Evolutionary conservation across 1,140 invertebrate genomes (phyloP), one percentile per base, ranked within the genome.

Genomic region (Aricia agestis): DNA sequence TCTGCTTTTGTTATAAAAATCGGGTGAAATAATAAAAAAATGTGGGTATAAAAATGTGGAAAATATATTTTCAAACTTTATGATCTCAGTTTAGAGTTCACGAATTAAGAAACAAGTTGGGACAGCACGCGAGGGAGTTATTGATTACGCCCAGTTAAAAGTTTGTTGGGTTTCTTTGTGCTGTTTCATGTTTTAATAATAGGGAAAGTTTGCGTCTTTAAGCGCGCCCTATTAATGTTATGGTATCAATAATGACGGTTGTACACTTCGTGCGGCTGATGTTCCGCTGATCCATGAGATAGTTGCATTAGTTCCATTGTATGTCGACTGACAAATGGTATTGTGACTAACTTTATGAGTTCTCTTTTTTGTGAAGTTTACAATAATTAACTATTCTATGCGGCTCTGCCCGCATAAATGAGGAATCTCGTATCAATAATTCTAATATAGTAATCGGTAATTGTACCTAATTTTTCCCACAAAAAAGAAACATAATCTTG

Each of bases 21-120:
- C 52, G 58, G 61, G 36, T 70, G 36, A 70, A 72, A 72, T 52
- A 13, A 52, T 52, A 52, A 52, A 72, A 74, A 76, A 73, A 75
- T 72, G n/a, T n/a, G n/a, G 67, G 72, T 70, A 25, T 15, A 63
- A 65, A 61, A 73, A 71, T 32, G 70, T 69, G 31, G 76, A 70
- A 74, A 74, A 76, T 72, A 76, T n/a, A n/a, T n/a, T 74, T 78
- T 73, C 73, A 74, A 76, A 70, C 77, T 79, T 79, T 74, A 79
- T 77, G 69, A 78, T 69, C 42, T 70, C 68, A 69, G 52, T 65
- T 36, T 32, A 58, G 66, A 72, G 73, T 74, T 74, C 70, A 70
- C 72, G 72, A 74, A 76, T 74, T 74, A 76, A 69, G 45, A 74
- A 76, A 74, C 70, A 69, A 72, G 68, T 76, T 74, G 61, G 68